Percentiles rank a stretch among this genome's conserved stretches.
phyloP scores from a whole-genome alignment of 1,140 invertebrate species.

The Penaeus indicus region DNA sequence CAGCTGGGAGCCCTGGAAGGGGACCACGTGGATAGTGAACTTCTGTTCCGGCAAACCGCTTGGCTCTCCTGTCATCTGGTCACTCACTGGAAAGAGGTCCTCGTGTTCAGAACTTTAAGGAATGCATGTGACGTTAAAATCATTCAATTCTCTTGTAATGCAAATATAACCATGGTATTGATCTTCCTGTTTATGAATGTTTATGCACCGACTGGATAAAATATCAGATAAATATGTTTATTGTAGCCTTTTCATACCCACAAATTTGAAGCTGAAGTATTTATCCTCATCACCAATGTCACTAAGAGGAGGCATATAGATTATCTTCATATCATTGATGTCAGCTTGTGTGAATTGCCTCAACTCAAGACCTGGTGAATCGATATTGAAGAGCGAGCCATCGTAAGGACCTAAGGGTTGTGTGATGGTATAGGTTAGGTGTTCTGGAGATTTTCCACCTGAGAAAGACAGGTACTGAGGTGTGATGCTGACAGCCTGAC shows the following conservation, averaged over 20 bases:
- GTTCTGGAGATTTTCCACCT: constrained; percentile 66
- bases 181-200: no score
- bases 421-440: constrained; percentile 72
- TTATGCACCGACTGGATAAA: no score
- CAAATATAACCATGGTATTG: not conserved
- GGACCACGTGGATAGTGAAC: constrained; percentile 56
- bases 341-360: constrained; percentile 72
- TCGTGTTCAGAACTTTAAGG: not conserved
- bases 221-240: no score
- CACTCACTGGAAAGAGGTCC: constrained; percentile 38
- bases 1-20: constrained; percentile 42
- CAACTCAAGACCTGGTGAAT: constrained; percentile 70
- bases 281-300: constrained; percentile 60
- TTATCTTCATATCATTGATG: constrained; percentile 72
- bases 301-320: constrained; percentile 71
- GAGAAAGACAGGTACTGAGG: constrained; percentile 53
- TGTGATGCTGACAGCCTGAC: constrained; percentile 62
- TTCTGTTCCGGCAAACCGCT: constrained; percentile 57
- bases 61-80: constrained; percentile 35
- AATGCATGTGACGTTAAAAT: not conserved
- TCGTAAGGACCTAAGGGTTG: constrained; percentile 69
- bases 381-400: constrained; percentile 72
- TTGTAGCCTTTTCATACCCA: constrained; percentile 30
- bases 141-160: not conserved
- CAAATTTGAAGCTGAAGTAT: constrained; percentile 65